Conservation (phyloP, 2,888 invertebrate genomes). For the Philaethria dido region DNA sequence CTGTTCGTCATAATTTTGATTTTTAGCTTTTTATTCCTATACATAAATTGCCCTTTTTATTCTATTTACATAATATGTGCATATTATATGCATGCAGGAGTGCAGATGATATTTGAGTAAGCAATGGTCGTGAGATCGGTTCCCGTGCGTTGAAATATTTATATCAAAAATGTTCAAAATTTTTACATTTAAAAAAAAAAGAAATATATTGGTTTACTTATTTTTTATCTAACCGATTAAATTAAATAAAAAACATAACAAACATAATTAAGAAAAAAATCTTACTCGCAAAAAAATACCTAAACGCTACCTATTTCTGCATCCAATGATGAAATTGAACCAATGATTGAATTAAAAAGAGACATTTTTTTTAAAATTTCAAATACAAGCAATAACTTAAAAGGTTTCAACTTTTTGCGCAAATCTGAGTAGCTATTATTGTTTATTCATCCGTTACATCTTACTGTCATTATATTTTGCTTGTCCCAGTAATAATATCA, state of each 20-base stretch:
- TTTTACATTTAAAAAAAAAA: too few relatives aligned
- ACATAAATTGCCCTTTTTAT: too few relatives aligned
- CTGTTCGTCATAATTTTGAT: not conserved
- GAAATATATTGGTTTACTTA: too few relatives aligned
- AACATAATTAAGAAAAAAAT: too few relatives aligned
- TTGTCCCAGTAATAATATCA: conserved; percentile 34
- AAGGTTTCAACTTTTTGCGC: conserved; percentile 24
- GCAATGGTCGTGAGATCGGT: not conserved
- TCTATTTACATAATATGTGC: not conserved
- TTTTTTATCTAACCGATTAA: too few relatives aligned
- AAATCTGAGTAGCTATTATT: conserved; percentile 49
- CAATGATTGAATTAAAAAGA: not conserved
- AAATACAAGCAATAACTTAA: not conserved
- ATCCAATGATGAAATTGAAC: not conserved
- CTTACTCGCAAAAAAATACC: too few relatives aligned
- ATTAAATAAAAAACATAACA: too few relatives aligned
- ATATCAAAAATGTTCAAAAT: too few relatives aligned
- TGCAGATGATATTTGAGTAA: not conserved
- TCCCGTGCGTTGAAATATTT: too few relatives aligned
- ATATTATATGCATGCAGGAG: not conserved
- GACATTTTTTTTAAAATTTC: not conserved
- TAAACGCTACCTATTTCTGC: not conserved
- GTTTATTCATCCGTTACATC: conserved; percentile 50
- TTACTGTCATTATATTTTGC: conserved; percentile 52
- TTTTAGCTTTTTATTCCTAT: not conserved